Conservation (phyloP, 2,113 vertebrate species). For the Caranx melampygus region DNA sequence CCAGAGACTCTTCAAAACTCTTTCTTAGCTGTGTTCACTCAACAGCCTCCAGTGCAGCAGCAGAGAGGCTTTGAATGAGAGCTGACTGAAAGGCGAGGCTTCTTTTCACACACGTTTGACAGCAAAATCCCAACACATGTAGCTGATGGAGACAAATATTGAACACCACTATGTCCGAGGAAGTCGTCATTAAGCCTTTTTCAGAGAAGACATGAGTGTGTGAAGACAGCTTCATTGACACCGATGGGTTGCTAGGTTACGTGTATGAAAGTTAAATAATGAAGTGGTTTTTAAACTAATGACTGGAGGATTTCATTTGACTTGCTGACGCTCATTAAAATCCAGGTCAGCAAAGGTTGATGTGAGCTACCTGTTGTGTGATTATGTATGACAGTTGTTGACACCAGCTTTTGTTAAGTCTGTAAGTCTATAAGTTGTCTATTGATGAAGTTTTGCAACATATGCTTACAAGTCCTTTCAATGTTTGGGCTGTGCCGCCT, state of each 20-base stretch:
- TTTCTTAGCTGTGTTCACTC: not conserved
- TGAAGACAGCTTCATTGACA: too few relatives aligned
- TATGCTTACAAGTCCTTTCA: not conserved
- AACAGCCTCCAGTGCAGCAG: not conserved
- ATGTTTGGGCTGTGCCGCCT: not conserved
- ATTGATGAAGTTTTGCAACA: not conserved
- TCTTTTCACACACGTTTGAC: not conserved
- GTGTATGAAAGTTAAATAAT: not conserved
- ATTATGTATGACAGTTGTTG: not conserved
- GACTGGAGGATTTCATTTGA: not conserved
- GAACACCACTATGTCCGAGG: not conserved
- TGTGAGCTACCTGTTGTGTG: not conserved
- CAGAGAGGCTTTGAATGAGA: not conserved
- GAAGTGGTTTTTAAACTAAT: not conserved
- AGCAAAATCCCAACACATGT: not conserved
- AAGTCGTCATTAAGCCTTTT: not conserved
- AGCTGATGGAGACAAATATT: not conserved
- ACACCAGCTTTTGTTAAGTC: not conserved
- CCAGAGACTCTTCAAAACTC: not conserved
- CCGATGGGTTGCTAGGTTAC: not conserved
- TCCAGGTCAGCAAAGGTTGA: not conserved
- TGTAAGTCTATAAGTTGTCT: not conserved
- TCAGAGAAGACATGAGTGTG: not conserved
- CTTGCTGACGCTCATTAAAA: not conserved
- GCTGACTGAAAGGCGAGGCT: not conserved